These are phyloP conservation scores for Columba livia DNA, from an alignment of 2,113 vertebrate species.

Conservation along the genomic window DNA sequence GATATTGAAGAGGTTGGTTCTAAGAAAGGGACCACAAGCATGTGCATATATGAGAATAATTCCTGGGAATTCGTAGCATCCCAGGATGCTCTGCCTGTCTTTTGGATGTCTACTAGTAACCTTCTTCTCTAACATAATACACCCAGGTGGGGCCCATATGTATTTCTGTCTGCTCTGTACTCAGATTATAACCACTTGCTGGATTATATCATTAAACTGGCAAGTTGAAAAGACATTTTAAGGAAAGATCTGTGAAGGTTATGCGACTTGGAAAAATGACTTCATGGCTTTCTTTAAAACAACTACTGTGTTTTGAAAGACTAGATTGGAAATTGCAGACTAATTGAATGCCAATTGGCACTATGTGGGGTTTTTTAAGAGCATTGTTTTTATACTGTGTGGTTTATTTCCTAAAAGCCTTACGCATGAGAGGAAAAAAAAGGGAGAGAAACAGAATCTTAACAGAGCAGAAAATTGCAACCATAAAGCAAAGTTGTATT, in stretches of 20 bases:
- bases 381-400: background rate
- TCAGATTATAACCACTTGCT: background rate
- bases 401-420: constrained; percentile 20
- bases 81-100: accelerated
- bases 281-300: background rate
- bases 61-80: background rate
- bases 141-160: accelerated
- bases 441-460: background rate
- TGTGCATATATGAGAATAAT: background rate
- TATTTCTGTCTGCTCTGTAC: background rate
- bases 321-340: background rate
- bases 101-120: too few species aligned
- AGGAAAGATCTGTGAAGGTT: background rate
- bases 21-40: background rate
- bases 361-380: background rate
- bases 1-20: background rate
- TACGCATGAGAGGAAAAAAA: too few species aligned
- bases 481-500: constrained; percentile 43
- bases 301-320: background rate
- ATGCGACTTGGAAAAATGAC: background rate
- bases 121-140: accelerated
- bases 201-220: background rate
- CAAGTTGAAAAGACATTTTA: background rate
- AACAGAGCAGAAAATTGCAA: constrained; percentile 59
- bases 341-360: background rate